Conservation (phyloP, 2,113 vertebrate genomes). For the Maccullochella peelii region DNA sequence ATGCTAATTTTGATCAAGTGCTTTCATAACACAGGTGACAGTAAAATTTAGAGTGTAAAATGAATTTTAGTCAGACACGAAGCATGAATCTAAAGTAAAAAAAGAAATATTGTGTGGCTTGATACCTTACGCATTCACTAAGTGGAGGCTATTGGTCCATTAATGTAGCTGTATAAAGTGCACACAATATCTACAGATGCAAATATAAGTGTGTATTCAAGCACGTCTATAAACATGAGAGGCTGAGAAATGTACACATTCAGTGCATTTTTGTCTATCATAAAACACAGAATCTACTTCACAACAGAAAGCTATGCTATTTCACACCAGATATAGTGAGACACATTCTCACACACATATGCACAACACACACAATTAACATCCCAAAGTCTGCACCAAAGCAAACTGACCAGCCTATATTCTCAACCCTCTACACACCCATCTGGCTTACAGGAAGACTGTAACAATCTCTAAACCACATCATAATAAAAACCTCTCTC, state of each 20-base stretch:
- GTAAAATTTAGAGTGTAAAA: conserved; percentile 22
- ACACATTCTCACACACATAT: not conserved
- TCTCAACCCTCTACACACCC: not conserved
- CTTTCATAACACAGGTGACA: conserved; percentile 35
- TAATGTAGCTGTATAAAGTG: not conserved
- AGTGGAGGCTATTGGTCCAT: not conserved
- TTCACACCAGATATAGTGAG: not conserved
- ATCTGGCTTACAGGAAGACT: not conserved
- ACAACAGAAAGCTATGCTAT: not conserved
- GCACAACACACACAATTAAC: not conserved
- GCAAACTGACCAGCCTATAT: not conserved
- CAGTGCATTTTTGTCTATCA: not conserved
- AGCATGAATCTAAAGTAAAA: conserved; percentile 16
- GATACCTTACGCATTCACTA: too few species aligned
- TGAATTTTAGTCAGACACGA: not conserved
- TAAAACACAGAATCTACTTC: not conserved
- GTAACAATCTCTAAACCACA: not conserved
- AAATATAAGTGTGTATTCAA: not conserved
- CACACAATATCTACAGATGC: not conserved
- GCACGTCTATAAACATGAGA: not conserved
- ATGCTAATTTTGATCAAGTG: conserved; percentile 48
- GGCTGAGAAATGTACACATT: not conserved
- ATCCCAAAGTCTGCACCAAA: not conserved
- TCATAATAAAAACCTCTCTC: not conserved
- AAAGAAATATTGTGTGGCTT: too few species aligned